Base-by-base conservation (phyloP, 2,113 vertebrate species). In the Heloderma charlesbogerti region DNA sequence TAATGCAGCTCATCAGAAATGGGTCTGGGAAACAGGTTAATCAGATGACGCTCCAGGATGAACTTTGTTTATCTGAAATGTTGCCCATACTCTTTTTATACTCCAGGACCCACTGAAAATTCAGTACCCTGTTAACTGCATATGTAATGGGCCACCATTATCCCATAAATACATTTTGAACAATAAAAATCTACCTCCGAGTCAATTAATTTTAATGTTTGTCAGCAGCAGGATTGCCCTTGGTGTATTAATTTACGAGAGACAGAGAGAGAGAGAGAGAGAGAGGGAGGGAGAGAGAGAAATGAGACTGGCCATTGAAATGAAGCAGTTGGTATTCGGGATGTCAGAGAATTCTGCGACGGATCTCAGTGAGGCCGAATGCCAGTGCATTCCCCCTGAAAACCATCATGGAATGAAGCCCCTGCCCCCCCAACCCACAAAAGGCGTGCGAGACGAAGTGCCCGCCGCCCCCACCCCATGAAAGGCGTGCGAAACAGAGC, bases 151-250 rank as follows among this genome's bases (percentile, higher is more conserved):
- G 91, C 81, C 91, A 37, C 90, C 92, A 79, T 92, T 93, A 94
- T 89, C 93, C 93, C n/a, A 75, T 94, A 85, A 93, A 86, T 92
- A 78, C 91, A 94, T 95, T 94, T 84, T 0, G 40, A 92, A 87
- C 93, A 95, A 90, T 96, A 94, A 96, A n/a, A 94, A 89, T 89
- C 90, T 94, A 95, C 31, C 81, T 78, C 57, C 10, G 77, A 48
- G 63, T 89, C 91, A 94, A 94, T 96, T 97, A 96, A 96, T 95
- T 95, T 93, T 75, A 90, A 81, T 93, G 86, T 94, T 96, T 95
- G 89, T 97, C 92, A 95, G 93, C 83, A 20, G 1, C 22, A 84
- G 40, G 57, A 83, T 57, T 87, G 90, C 74, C 95, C 93, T 89
- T 81, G 12, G 89, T 43, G 63, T 66, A 63, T 82, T 75, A 25